phyloP scores from a whole-genome alignment of 2,113 vertebrate species.

The Crotophaga sulcirostris region DNA sequence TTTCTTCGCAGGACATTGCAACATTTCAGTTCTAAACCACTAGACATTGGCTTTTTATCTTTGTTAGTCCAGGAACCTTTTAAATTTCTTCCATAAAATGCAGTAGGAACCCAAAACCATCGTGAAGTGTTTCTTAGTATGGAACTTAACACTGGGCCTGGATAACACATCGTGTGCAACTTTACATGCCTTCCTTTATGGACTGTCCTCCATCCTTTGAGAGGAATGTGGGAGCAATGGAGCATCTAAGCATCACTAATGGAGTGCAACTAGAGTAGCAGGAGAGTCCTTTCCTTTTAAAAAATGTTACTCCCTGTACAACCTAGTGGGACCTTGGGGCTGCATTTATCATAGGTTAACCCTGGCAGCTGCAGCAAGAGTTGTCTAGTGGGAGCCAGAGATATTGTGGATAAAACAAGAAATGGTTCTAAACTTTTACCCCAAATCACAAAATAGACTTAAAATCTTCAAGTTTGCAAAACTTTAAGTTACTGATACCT shows the following conservation, averaged over 20 bases:
- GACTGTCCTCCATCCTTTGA: constrained; percentile 2
- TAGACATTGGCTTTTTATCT: not conserved
- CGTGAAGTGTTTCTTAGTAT: not conserved
- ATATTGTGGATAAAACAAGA: constrained; percentile 9
- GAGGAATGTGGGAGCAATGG: constrained; percentile 8
- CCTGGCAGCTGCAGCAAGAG: not conserved
- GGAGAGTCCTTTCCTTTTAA: constrained; percentile 37
- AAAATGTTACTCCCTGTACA: constrained; percentile 17
- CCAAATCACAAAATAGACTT: not conserved
- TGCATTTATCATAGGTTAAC: constrained; percentile 21
- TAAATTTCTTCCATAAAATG: not conserved
- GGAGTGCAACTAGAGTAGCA: not conserved
- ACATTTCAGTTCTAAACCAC: not conserved
- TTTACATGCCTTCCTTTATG: not conserved
- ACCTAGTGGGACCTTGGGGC: not conserved
- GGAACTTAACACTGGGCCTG: not conserved
- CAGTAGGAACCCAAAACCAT: not conserved
- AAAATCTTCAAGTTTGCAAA: not conserved
- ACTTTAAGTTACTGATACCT: not conserved
- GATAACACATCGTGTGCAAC: not conserved
- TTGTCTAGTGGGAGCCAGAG: not conserved
- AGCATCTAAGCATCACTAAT: constrained; percentile 34
- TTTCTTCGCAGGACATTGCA: not conserved
- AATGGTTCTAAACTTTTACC: constrained; percentile 20
- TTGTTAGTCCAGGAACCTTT: not conserved